A percentile compares a stretch with the other conserved stretches of the same genome.
Evolutionary conservation across 2,888 invertebrate genomes (phyloP).

Genomic region (Tholera decimalis): DNA sequence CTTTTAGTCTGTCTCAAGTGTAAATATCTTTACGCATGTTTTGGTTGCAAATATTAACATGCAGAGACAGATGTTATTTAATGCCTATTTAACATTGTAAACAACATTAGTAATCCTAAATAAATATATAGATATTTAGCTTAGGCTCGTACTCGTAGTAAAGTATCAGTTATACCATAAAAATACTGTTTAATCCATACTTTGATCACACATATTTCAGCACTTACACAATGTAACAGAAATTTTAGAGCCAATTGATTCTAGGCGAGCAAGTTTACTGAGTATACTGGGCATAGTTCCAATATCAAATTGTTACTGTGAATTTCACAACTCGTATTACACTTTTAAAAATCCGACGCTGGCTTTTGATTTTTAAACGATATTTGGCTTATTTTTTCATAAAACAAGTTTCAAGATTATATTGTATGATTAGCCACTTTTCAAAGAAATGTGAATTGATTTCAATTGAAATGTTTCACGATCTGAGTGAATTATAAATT

Average conservation of each 20-base stretch:
- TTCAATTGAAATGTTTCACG: too few species aligned
- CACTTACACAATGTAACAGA: slow-evolving; percentile 22
- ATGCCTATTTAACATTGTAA: too few species aligned
- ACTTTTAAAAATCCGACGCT: slow-evolving; percentile 4
- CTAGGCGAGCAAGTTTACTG: slow-evolving; percentile 21
- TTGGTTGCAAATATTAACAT: too few species aligned
- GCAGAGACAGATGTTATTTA: too few species aligned
- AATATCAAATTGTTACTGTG: slow-evolving; percentile 36
- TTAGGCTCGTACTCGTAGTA: too few species aligned
- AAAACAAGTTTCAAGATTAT: background rate
- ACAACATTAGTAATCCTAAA: too few species aligned
- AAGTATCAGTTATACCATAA: background rate
- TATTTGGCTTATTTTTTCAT: background rate
- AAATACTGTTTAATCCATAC: background rate
- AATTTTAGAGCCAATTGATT: slow-evolving; percentile 41
- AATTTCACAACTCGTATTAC: slow-evolving; percentile 20
- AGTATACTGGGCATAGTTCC: slow-evolving; percentile 50
- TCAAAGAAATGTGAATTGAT: too few species aligned
- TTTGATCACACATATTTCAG: background rate
- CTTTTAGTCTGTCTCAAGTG: too few species aligned
- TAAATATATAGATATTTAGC: too few species aligned
- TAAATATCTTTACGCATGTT: too few species aligned
- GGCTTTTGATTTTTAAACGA: background rate
- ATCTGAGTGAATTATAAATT: too few species aligned
- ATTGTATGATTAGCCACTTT: too few species aligned